Base-by-base conservation (phyloP, 2,888 invertebrate genomes). In the Tenthredo livida region DNA sequence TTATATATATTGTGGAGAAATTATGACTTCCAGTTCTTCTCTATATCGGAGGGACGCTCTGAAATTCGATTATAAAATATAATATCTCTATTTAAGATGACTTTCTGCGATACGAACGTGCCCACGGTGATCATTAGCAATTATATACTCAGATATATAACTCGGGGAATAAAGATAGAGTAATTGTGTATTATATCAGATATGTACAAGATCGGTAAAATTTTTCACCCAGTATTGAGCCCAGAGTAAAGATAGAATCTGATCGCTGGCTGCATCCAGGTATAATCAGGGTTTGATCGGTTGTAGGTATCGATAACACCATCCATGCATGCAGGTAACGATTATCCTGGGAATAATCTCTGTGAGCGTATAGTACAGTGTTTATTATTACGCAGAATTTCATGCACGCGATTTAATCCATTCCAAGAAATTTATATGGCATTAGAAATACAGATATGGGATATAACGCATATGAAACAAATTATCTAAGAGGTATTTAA, bases 131-230 rank as follows among this genome's bases (percentile, higher is more conserved):
- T 77, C 50, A 54, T 77, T 77, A 54, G 77, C 54, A 77, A 77
- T 77, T 77, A 77, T 50, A 40, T 37, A 50, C 47, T 54, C 29
- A 37, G 70, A 77, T 33, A 50, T 78, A 78, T 65, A 61, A 33
- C 77, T 86, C 86, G 86, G 67, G 87, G 87, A 89, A 89, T 87
- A 90, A 90, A 89, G 88, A 87, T 85, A 88, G 86, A 85, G 84
- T 90, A 89, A 90, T 90, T 88, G 77, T 75, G 54, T 54, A 77
- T 17, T 9, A 77, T 17, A 12, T 17, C 47, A 47, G 47, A 47
- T 47, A 15, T 43, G 17, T 47, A 12, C 7, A 73, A 15, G 72
- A 40, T 73, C 72, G 67, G 72, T 73, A 43, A 40, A 40, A 40
- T 37, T 43, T 43, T 43, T 17, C 43, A 73, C 17, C 29, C 1